These are phyloP conservation scores for Nysson spinosus DNA, from an alignment of 2,888 invertebrate genomes.

Conservation along the genomic window DNA sequence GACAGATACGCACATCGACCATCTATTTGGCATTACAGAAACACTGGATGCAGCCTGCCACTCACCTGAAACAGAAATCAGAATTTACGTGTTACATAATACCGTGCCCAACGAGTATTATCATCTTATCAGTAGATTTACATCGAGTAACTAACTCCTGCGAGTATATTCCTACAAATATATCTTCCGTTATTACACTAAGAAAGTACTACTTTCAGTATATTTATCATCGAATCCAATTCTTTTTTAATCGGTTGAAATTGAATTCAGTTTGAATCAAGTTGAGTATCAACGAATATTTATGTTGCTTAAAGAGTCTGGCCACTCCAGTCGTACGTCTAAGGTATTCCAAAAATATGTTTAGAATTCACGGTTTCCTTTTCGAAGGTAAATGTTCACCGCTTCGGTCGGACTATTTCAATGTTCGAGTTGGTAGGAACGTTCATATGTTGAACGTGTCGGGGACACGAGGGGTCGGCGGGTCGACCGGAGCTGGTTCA, in stretches of 20 bases:
- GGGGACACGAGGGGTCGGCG: slow-evolving; percentile 64
- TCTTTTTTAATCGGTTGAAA: no score
- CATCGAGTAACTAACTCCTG: no score
- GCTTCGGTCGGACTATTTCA: slow-evolving; percentile 31
- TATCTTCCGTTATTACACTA: no score
- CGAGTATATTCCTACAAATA: no score
- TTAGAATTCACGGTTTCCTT: slow-evolving; percentile 3
- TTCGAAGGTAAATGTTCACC: background rate
- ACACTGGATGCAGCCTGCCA: slow-evolving; percentile 76
- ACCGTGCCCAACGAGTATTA: background rate
- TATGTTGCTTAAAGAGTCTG: no score
- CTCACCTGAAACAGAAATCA: slow-evolving; percentile 76
- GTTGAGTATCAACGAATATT: no score
- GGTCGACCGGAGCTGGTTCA: slow-evolving; percentile 68
- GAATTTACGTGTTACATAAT: slow-evolving; percentile 27
- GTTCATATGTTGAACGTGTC: slow-evolving; percentile 62
- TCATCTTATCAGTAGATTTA: background rate
- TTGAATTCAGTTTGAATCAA: no score
- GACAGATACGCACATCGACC: slow-evolving; percentile 76
- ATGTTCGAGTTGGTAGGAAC: slow-evolving; percentile 37
- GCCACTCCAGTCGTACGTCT: no score
- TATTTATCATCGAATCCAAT: no score
- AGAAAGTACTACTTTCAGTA: no score
- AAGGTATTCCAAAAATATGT: slow-evolving; percentile 11
- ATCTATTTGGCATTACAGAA: slow-evolving; percentile 78